Evolutionary conservation across 1,140 invertebrate species (phyloP), one percentile per base, ranked within the genome.

Genomic region (Akabosia matsudoensis): DNA sequence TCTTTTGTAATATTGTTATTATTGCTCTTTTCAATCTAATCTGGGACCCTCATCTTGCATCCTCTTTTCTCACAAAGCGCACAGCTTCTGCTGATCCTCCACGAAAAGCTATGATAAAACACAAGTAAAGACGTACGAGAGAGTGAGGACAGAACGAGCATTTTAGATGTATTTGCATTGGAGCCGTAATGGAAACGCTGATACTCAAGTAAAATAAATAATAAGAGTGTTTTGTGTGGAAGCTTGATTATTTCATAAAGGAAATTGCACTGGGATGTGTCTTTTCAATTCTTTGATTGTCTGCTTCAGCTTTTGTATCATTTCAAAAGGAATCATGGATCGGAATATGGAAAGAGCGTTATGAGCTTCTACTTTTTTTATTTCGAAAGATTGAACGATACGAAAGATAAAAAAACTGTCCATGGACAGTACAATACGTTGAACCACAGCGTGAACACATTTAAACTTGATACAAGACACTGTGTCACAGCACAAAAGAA

Each of bases 1-100:
- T 67, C 61, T n/a, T n/a, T n/a, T n/a, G n/a, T n/a, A n/a, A n/a
- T n/a, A 67, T 67, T 67, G 61, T n/a, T 67, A 31, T 61, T 67
- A 67, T 30, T 67, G 24, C 61, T 31, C 61, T 67, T 67, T 67
- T 67, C 61, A 67, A 61, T 67, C 61, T 67, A 67, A 67, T 67
- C 61, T 67, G 4, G 54, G n/a, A 45, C 61, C 61, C 61, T 67
- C 61, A 67, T 67, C 61, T 67, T 61, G 54, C 13, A 61, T 61
- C 54, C n/a, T n/a, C n/a, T n/a, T 61, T 31, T 67, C 54, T 67
- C 61, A 13, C 54, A n/a, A n/a, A n/a, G n/a, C n/a, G 18, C 37
- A 45, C 7, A 67, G 61, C 61, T 30, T 67, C 30, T 67, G 61
- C 61, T 67, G 16, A n/a, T 45, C 18, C 37, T 56, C 54, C 10